Base-by-base conservation (phyloP, 2,797 vertebrate species). In the Erithacus rubecula region DNA sequence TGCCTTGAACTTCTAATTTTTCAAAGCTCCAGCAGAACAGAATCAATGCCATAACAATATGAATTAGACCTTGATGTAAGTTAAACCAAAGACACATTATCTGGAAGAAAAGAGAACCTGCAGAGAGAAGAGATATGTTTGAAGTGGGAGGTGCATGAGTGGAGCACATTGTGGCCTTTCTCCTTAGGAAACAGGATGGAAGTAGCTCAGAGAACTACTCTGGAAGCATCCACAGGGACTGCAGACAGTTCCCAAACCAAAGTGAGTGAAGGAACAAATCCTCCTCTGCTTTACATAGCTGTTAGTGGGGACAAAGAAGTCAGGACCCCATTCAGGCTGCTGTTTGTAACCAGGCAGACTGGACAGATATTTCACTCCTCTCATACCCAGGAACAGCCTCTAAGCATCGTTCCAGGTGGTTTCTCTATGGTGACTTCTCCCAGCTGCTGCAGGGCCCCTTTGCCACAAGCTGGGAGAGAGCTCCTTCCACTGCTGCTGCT, bases 321-420 rank as follows among this genome's bases (percentile, higher is more conserved):
- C 39, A 67, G 49, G 78, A 39, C 2, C 22, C 7, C 36, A 65
- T 17, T 41, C 26, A 47, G 21, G 29, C 13, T 70, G 24, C 30
- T 55, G 13, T 43, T 75, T 55, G 44, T 55, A n/a, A 32, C 14
- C 36, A 55, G 32, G 51, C 9, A 46, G 36, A 18, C 27, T 41
- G 32, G 21, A 27, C 6, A 36, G 37, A 10, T 12, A 15, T 13
- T 53, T 80, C 8, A 36, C 3, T 67, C 18, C 26, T 75, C 29
- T 68, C 8, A 5, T 18, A 23, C 15, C 41, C 21, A 12, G 34
- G 55, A 89, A 13, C 16, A 72, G 37, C 17, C 3, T 5, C 8
- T 18, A 63, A 36, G 23, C 32, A 44, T 69, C 0, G 0, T 32
- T 84, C 10, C n/a, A n/a, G 23, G 22, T 30, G 14, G 3, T 62